Evolutionary conservation across 1,140 invertebrate species (phyloP), one percentile per base, ranked within the genome.

Genomic region (Pogonomyrmex californicus): DNA sequence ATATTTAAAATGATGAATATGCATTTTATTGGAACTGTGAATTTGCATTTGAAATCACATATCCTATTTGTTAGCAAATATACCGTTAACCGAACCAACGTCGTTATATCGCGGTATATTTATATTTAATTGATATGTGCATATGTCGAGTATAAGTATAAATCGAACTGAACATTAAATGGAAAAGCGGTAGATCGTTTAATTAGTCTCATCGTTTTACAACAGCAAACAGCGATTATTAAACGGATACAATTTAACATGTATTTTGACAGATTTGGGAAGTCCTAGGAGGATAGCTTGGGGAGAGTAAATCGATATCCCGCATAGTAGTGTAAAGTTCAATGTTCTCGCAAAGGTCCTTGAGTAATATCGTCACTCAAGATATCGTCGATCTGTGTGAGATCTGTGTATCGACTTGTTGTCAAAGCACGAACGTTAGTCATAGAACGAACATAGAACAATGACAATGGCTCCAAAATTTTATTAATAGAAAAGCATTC

Each of bases 341-440:
- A 89, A 89, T 51, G 85, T 63, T 87, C 88, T 60, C 23, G 5
- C 17, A n/a, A 49, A 77, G n/a, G 36, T 54, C 85, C 87, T 86
- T 77, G 83, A 44, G 36, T 60, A n/a, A 14, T 58, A 4, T 58
- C 51, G n/a, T 36, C 56, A 23, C 41, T 82, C 77, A 65, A 89
- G 71, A 36, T 71, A 68, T 9, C 58, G 41, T 23, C 70, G 5
- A 88, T 90, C 41, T 63, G 63, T 76, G 70, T 14, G 56, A 75
- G 38, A n/a, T n/a, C 38, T 51, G 23, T 51, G 23, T 41, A n/a
- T 47, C 60, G 38, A 81, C 6, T 36, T 79, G 54, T 23, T 23
- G 23, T 23, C 23, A 23, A 23, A 23, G 23, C 23, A 23, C 23
- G 49, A 77, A 86, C 14, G 44, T 76, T 76, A 5, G 23, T 63